Conservation (phyloP, 2,113 vertebrate species). For the Hippocampus zosterae region DNA sequence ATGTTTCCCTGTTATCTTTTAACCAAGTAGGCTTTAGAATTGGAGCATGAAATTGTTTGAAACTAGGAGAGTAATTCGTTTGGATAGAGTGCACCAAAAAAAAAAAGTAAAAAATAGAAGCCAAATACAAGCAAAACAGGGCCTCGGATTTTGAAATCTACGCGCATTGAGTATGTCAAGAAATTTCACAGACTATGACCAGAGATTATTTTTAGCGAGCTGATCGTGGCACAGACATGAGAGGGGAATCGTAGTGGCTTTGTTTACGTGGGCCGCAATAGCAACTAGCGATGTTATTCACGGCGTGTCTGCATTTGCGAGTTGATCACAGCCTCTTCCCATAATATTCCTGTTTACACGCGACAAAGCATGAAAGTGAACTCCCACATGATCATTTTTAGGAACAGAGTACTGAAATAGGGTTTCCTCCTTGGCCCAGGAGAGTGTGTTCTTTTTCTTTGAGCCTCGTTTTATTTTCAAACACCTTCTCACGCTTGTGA, state of each 20-base stretch:
- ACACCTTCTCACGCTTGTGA: not conserved
- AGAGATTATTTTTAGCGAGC: slow-evolving; percentile 45
- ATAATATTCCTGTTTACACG: not conserved
- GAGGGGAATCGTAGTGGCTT: slow-evolving; percentile 17
- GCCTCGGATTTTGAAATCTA: slow-evolving; percentile 32
- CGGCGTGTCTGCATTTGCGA: not conserved
- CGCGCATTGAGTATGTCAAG: slow-evolving; percentile 27
- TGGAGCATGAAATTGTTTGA: slow-evolving; percentile 76
- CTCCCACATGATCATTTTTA: not conserved
- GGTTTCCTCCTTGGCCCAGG: too few relatives aligned
- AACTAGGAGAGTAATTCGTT: slow-evolving; percentile 61
- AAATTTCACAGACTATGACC: slow-evolving; percentile 40
- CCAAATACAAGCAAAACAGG: slow-evolving; percentile 38
- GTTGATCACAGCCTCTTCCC: not conserved
- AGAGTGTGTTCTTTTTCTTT: not conserved
- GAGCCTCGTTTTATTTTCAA: not conserved
- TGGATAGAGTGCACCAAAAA: slow-evolving; percentile 50
- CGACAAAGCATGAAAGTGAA: not conserved
- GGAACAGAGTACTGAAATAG: not conserved
- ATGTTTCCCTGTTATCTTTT: slow-evolving; percentile 59
- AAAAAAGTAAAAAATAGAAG: slow-evolving; percentile 38
- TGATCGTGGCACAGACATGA: slow-evolving; percentile 37
- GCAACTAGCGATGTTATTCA: not conserved
- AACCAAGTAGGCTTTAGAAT: slow-evolving; percentile 63
- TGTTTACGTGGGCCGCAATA: slow-evolving; percentile 5